These are phyloP conservation scores for Pteronura brasiliensis DNA, from an alignment of 2,113 vertebrate genomes.

Conservation along the genomic window DNA sequence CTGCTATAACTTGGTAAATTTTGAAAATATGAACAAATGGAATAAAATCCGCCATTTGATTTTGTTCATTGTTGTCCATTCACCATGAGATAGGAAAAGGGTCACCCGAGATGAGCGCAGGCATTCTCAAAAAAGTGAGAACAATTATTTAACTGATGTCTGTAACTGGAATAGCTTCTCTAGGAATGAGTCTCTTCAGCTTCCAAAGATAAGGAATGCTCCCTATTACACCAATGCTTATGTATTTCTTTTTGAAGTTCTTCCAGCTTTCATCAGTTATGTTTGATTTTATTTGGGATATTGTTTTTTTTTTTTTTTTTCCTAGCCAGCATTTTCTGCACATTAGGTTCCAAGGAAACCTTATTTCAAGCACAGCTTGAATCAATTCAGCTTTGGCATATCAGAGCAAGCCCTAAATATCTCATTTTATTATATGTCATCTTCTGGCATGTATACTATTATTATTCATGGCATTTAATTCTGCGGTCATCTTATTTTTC, in stretches of 20 bases:
- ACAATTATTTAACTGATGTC: not conserved
- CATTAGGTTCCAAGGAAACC: not conserved
- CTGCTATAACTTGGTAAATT: not conserved
- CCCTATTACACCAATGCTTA: not conserved
- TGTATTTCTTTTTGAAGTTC: conserved; percentile 28
- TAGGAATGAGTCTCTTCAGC: not conserved
- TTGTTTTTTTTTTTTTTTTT: conserved; percentile 28
- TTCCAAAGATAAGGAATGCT: not conserved
- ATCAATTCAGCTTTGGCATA: conserved; percentile 62
- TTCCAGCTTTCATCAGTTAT: conserved; percentile 45
- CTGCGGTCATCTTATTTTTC: conserved; percentile 30
- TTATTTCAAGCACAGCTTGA: conserved; percentile 65
- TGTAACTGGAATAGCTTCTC: not conserved
- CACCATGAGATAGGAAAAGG: not conserved
- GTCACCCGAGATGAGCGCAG: not conserved
- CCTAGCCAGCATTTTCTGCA: not conserved
- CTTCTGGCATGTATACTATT: conserved; percentile 41
- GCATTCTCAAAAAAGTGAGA: not conserved
- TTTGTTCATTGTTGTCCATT: not conserved
- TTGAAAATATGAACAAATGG: conserved; percentile 8
- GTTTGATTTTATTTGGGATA: not conserved
- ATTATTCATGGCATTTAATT: not conserved
- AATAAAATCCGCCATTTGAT: not conserved
- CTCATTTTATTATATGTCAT: conserved; percentile 47
- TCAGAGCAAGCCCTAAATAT: conserved; percentile 19